These are phyloP conservation scores for Dendrolimus punctatus DNA, from an alignment of 1,140 invertebrate species.

Conservation along the genomic window DNA sequence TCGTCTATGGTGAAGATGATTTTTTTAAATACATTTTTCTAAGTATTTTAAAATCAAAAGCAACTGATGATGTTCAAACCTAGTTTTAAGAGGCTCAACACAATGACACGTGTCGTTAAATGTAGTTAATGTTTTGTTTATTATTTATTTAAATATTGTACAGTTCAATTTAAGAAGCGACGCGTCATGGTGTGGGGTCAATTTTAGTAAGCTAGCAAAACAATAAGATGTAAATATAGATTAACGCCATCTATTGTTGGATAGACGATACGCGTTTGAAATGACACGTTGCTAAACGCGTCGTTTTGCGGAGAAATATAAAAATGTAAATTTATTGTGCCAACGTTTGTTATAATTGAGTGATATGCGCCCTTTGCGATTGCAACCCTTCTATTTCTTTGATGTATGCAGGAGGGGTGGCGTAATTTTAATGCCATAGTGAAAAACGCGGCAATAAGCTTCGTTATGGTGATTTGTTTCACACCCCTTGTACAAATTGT, in stretches of 20 bases:
- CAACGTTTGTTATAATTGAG: slow-evolving; percentile 67
- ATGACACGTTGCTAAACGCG: slow-evolving; percentile 16
- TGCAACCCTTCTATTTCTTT: slow-evolving; percentile 67
- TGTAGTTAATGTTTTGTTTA: slow-evolving; percentile 10
- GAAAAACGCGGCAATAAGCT: slow-evolving; percentile 54
- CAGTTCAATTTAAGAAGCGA: slow-evolving; percentile 12
- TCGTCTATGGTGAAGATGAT: slow-evolving; percentile 31
- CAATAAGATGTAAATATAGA: slow-evolving; percentile 49
- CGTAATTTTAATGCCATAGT: slow-evolving; percentile 59
- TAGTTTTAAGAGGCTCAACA: slow-evolving; percentile 44
- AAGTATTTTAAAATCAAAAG: slow-evolving; percentile 31
- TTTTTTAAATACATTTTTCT: slow-evolving; percentile 25
- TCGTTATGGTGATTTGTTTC: slow-evolving; percentile 62
- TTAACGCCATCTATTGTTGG: slow-evolving; percentile 59
- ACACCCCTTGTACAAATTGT: slow-evolving; percentile 47
- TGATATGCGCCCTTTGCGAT: slow-evolving; percentile 55
- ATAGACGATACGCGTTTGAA: slow-evolving; percentile 21
- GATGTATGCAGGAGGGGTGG: slow-evolving; percentile 61
- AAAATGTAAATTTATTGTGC: slow-evolving; percentile 68
- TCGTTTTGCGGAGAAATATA: slow-evolving; percentile 25
- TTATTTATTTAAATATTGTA: slow-evolving; percentile 6
- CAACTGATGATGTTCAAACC: slow-evolving; percentile 70
- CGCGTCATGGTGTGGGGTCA: slow-evolving; percentile 36
- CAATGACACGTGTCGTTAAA: slow-evolving; percentile 28
- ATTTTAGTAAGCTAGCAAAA: slow-evolving; percentile 30